Percentiles rank a stretch among this genome's conserved stretches.
These are phyloP conservation scores for Myotis davidii DNA, from an alignment of 2,113 vertebrate species.

Conservation along the genomic window DNA sequence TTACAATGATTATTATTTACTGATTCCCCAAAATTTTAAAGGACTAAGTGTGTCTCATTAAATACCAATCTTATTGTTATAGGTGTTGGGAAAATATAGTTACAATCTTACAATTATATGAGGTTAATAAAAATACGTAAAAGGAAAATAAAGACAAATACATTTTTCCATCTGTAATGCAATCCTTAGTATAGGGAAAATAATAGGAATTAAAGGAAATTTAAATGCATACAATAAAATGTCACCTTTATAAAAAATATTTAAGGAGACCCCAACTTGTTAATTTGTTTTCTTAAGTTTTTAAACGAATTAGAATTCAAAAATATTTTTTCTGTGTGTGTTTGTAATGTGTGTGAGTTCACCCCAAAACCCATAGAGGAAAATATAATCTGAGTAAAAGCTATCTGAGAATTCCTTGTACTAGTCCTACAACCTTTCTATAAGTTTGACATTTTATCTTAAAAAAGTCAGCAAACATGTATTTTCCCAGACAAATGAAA, in stretches of 20 bases:
- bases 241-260: not conserved
- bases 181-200: not conserved
- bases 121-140: not conserved
- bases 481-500: not conserved
- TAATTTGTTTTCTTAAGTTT: not conserved
- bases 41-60: not conserved
- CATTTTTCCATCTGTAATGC: not conserved
- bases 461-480: not conserved
- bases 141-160: slow-evolving; percentile 8
- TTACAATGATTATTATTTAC: not conserved
- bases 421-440: not conserved
- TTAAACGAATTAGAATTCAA: not conserved
- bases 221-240: not conserved
- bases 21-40: not conserved
- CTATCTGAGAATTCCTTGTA: not conserved
- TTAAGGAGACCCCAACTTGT: not conserved
- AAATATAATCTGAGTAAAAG: not conserved
- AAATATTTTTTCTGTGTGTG: not conserved
- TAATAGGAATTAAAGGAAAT: slow-evolving; percentile 5
- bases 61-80: not conserved
- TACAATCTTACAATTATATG: not conserved
- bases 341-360: not conserved
- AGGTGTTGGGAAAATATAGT: not conserved
- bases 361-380: not conserved
- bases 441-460: slow-evolving; percentile 34